phyloP scores from a whole-genome alignment of 2,113 vertebrate species.

The Corynorhinus townsendii region DNA sequence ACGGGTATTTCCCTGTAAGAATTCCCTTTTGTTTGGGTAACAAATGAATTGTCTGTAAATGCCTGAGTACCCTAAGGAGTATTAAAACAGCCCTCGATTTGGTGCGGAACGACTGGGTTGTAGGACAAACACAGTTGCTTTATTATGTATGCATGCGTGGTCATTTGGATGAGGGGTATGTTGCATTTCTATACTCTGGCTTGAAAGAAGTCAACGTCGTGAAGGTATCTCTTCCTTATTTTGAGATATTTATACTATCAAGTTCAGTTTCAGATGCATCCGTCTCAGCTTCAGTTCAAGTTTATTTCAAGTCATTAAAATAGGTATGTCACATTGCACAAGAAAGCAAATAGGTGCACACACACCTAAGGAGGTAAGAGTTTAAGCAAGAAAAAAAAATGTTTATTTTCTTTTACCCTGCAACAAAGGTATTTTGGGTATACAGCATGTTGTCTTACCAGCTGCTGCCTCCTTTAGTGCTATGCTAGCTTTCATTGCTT shows the following conservation, averaged over 20 bases:
- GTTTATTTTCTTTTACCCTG: constrained; percentile 29
- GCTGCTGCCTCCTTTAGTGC: constrained; percentile 30
- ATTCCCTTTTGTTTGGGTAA: background rate
- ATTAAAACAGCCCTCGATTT: background rate
- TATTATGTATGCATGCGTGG: background rate
- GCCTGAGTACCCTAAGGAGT: background rate
- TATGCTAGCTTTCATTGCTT: background rate
- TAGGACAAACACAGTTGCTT: background rate
- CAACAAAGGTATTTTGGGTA: constrained; percentile 64
- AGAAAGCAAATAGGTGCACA: background rate
- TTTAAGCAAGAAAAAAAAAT: background rate
- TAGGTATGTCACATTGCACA: background rate
- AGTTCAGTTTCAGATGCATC: background rate
- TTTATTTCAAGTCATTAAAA: background rate
- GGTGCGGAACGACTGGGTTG: background rate
- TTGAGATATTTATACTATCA: background rate
- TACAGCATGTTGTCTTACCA: constrained; percentile 51
- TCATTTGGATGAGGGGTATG: background rate
- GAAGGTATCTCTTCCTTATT: background rate
- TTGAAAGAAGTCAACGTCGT: background rate
- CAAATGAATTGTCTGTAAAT: background rate
- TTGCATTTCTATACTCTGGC: background rate
- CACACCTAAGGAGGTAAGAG: constrained; percentile 48
- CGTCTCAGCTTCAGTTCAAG: background rate
- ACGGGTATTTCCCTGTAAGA: background rate